These are phyloP conservation scores for Oikopleura vanhoeffeni DNA, from an alignment of 23 tunicate species.

Conservation along the genomic window DNA sequence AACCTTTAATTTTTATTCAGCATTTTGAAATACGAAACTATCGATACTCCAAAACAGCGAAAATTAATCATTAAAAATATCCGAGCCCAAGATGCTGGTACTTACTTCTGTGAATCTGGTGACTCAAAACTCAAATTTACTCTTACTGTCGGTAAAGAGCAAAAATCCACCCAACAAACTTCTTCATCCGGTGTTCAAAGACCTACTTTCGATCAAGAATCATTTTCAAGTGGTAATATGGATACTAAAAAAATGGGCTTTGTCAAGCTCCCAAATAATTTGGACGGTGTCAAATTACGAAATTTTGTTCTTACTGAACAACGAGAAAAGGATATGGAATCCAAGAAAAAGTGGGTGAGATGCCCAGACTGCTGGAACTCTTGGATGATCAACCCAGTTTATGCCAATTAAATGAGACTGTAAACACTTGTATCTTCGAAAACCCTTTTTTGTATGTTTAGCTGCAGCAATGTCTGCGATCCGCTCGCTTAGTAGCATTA, in stretches of 20 bases:
- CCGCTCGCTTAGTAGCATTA: too few relatives aligned
- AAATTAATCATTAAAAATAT: slow-evolving; percentile 4
- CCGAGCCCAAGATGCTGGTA: neutral
- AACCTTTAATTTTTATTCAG: neutral
- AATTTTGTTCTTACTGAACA: neutral
- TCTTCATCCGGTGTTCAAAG: too few relatives aligned
- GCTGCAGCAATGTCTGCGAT: too few relatives aligned
- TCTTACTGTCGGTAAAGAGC: neutral
- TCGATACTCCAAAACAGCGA: neutral
- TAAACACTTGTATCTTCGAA: too few relatives aligned
- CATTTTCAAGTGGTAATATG: too few relatives aligned
- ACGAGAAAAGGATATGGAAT: neutral
- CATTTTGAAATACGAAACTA: neutral
- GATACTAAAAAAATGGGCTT: too few relatives aligned
- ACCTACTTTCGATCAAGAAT: too few relatives aligned
- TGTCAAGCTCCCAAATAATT: too few relatives aligned
- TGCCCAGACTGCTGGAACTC: neutral
- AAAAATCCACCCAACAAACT: too few relatives aligned
- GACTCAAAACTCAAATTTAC: neutral
- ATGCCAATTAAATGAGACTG: too few relatives aligned
- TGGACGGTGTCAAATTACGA: too few relatives aligned
- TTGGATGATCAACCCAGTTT: slow-evolving; percentile 4
- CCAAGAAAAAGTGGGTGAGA: neutral
- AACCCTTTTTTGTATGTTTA: too few relatives aligned
- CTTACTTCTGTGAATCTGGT: neutral